phyloP scores from a whole-genome alignment of 2,797 vertebrate species.

The Melanotaenia boesemani region DNA sequence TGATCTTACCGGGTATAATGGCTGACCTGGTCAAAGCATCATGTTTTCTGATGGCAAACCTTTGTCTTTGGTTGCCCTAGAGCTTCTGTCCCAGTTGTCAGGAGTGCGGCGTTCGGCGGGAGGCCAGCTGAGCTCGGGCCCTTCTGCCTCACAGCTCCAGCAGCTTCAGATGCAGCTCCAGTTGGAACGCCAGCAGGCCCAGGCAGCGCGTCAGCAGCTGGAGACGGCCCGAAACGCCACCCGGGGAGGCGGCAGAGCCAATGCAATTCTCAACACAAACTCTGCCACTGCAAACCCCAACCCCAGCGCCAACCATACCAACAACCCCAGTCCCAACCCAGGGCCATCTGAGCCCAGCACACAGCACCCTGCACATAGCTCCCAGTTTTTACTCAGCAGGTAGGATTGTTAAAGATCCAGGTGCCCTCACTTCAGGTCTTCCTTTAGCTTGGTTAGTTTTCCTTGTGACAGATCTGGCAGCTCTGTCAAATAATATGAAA shows the following conservation, averaged over 20 bases:
- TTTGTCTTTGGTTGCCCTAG: constrained; percentile 69
- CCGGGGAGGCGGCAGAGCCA: constrained; percentile 81
- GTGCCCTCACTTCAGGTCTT: neutral
- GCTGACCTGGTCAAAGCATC: neutral
- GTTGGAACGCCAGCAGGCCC: constrained; percentile 95
- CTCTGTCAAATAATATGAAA: neutral
- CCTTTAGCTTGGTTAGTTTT: neutral
- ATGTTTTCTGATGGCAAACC: neutral
- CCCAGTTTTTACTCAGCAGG: constrained; percentile 96
- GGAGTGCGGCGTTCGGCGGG: constrained; percentile 96
- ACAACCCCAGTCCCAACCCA: constrained; percentile 89
- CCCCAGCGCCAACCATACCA: constrained; percentile 86
- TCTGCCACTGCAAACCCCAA: constrained; percentile 68
- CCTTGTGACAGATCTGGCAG: too few relatives aligned
- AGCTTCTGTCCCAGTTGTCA: constrained; percentile 97
- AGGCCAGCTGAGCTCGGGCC: constrained; percentile 96
- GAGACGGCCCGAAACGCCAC: constrained; percentile 94
- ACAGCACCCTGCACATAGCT: constrained; percentile 87
- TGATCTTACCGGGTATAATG: neutral
- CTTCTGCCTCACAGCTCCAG: constrained; percentile 96
- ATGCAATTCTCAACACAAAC: constrained; percentile 75
- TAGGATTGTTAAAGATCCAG: constrained; percentile 16
- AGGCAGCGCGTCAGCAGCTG: constrained; percentile 95
- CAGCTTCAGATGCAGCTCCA: constrained; percentile 99
- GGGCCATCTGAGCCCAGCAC: constrained; percentile 89